A percentile compares a stretch with the other conserved stretches of the same genome.
Conservation (phyloP, 2,113 vertebrate genomes). For the Otolemur garnettii region DNA sequence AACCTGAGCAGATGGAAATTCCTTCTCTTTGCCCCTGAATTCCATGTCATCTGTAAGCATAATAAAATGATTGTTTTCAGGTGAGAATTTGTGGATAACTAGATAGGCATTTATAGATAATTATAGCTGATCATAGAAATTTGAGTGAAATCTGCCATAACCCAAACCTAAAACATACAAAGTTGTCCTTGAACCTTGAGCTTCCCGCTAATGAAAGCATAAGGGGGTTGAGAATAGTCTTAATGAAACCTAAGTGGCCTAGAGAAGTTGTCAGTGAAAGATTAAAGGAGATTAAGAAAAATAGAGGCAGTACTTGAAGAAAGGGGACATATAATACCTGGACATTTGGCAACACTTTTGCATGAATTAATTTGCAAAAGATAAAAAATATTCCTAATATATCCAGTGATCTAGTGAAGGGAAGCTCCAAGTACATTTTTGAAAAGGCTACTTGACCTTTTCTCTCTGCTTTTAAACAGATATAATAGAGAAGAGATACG, state of each 20-base stretch:
- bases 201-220: neutral
- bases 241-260: neutral
- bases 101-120: neutral
- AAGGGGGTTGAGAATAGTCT: neutral
- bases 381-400: neutral
- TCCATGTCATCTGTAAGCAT: neutral
- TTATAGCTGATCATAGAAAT: neutral
- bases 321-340: neutral
- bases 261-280: neutral
- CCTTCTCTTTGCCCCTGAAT: neutral
- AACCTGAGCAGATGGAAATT: neutral
- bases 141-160: neutral
- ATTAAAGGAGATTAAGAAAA: neutral
- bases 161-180: neutral
- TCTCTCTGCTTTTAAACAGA: slow-evolving; percentile 27
- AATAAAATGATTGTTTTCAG: neutral
- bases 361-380: slow-evolving; percentile 14
- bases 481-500: neutral
- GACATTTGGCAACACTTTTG: neutral
- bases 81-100: neutral
- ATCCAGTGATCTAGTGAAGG: neutral
- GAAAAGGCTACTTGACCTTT: slow-evolving; percentile 32
- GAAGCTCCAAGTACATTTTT: neutral
- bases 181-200: neutral
- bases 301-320: neutral